Evolutionary conservation across 2,888 invertebrate genomes (phyloP).

Genomic region (Leptopilina syphax): DNA sequence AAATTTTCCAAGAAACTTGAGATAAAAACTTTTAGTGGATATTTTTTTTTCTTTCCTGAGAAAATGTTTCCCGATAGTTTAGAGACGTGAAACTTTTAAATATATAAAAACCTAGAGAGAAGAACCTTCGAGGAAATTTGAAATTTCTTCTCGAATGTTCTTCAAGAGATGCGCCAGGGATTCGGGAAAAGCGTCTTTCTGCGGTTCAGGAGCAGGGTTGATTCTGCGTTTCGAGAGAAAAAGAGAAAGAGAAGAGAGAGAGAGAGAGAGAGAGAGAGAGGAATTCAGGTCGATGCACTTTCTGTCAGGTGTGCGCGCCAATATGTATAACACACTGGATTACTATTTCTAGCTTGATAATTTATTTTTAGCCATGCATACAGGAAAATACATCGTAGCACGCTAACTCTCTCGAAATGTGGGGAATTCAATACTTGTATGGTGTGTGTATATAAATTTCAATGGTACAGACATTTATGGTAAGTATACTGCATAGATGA

Average conservation of each 20-base stretch:
- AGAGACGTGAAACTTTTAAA: background rate
- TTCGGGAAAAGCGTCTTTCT: slow-evolving; percentile 9
- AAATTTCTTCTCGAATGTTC: slow-evolving; percentile 14
- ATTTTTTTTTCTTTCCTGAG: no score
- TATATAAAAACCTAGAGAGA: background rate
- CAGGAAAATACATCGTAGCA: background rate
- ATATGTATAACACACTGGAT: background rate
- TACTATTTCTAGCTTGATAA: slow-evolving; percentile 20
- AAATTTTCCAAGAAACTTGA: no score
- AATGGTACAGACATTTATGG: background rate
- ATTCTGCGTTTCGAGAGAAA: slow-evolving; percentile 16
- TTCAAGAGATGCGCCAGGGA: background rate
- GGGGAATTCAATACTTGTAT: background rate
- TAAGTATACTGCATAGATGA: background rate
- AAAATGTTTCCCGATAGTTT: no score
- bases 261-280: background rate
- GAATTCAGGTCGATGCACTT: slow-evolving; percentile 38
- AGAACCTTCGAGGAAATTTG: background rate
- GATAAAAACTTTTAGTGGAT: no score
- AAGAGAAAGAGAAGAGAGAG: no score
- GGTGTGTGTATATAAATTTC: background rate
- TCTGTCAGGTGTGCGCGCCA: background rate
- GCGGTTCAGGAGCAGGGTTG: background rate
- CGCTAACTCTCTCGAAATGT: background rate
- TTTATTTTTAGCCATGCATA: background rate